Conservation (phyloP, 2,113 vertebrate species). For the Tupaia tana region DNA sequence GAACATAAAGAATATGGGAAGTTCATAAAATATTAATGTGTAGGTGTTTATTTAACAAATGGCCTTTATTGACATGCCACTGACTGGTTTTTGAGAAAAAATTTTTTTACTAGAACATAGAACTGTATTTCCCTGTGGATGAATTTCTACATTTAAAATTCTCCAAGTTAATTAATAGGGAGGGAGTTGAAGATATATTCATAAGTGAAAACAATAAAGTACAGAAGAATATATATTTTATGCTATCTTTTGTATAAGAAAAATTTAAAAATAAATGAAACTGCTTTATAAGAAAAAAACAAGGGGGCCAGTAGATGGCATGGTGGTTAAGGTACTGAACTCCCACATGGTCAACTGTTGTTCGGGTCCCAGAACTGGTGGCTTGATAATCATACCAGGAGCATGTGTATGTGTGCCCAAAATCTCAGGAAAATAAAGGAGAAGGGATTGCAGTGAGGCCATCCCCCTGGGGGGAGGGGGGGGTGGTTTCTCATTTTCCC, state of each 20-base stretch:
- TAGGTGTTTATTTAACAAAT: constrained; percentile 50
- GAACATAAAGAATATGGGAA: constrained; percentile 48
- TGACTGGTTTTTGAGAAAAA: background rate
- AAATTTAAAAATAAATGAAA: background rate
- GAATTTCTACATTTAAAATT: constrained; percentile 22
- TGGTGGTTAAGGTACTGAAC: too few species aligned
- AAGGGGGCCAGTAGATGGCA: too few species aligned
- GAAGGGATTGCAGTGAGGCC: too few species aligned
- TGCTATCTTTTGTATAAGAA: background rate
- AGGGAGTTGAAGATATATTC: background rate
- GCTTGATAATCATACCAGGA: too few species aligned
- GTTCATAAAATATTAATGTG: constrained; percentile 43
- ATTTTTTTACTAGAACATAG: background rate
- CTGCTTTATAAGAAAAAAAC: background rate
- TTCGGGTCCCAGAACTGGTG: too few species aligned
- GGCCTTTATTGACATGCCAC: constrained; percentile 36
- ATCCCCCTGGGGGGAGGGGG: too few species aligned
- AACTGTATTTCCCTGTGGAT: constrained; percentile 29
- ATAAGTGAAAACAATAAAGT: background rate
- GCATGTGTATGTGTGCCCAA: too few species aligned
- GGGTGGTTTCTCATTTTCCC: too few species aligned
- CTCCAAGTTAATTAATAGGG: background rate
- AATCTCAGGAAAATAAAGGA: too few species aligned
- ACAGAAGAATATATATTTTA: background rate
- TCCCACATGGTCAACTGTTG: too few species aligned